These are phyloP conservation scores for Rhodophaea formosa DNA, from an alignment of 2,888 invertebrate genomes.

Conservation along the genomic window DNA sequence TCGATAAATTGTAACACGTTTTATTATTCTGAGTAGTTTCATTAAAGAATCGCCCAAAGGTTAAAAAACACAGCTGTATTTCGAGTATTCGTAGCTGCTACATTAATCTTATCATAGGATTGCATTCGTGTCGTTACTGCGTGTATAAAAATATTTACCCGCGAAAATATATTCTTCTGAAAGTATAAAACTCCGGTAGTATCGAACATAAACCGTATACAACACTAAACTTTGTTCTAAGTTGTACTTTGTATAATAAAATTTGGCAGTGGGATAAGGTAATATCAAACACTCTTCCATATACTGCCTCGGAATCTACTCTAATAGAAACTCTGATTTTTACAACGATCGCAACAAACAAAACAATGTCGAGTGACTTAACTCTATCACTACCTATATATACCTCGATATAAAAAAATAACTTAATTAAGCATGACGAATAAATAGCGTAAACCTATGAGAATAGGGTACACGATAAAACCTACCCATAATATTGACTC, in stretches of 20 bases:
- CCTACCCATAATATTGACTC: conserved; percentile 55
- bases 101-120: conserved; percentile 19
- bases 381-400: conserved; percentile 35
- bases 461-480: conserved; percentile 43
- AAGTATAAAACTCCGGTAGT: conserved; percentile 40
- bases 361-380: conserved; percentile 38
- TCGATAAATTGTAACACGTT: too few species aligned
- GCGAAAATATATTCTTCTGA: conserved; percentile 29
- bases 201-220: conserved; percentile 41
- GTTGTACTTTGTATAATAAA: conserved; percentile 66
- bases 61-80: neutral
- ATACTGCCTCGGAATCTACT: conserved; percentile 41
- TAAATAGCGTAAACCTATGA: conserved; percentile 65
- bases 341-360: conserved; percentile 42
- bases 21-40: neutral
- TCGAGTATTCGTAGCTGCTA: conserved; percentile 35
- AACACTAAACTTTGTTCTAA: conserved; percentile 51
- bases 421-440: conserved; percentile 53
- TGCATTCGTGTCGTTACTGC: neutral
- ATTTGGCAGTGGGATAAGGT: conserved; percentile 68
- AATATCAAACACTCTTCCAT: conserved; percentile 37
- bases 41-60: neutral
- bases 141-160: conserved; percentile 14
- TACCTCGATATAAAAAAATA: conserved; percentile 53
- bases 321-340: conserved; percentile 47